Evolutionary conservation across 2,888 invertebrate genomes (phyloP).

Genomic region (Pandemis cinnamomeana): DNA sequence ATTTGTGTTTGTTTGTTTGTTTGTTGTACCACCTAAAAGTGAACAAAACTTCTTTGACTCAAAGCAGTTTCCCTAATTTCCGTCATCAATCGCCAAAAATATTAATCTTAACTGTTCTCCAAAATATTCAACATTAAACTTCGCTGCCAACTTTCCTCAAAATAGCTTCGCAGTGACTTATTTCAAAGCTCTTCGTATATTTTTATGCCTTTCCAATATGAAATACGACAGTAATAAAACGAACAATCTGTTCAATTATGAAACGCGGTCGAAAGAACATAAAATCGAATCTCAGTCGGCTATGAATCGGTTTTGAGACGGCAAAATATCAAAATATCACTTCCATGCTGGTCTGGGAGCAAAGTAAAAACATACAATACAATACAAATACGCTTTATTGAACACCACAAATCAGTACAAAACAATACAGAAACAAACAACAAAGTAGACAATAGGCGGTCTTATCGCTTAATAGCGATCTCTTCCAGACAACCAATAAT

Average conservation of each 20-base stretch:
- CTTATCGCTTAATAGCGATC: no score
- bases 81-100: background rate
- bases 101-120: background rate
- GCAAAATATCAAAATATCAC: background rate
- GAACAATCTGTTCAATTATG: constrained; percentile 26
- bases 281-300: background rate
- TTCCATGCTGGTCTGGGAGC: no score
- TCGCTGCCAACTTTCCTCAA: constrained; percentile 5
- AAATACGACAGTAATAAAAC: constrained; percentile 24
- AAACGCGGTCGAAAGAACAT: constrained; percentile 16
- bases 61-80: background rate
- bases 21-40: background rate
- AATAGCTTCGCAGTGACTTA: constrained; percentile 7
- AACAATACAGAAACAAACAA: no score
- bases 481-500: no score
- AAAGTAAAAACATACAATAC: no score
- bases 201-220: constrained; percentile 28
- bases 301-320: background rate
- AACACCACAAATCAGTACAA: no score
- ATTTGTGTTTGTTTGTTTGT: no score
- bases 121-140: background rate
- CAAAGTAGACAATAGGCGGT: no score
- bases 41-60: background rate
- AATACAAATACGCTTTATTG: no score
- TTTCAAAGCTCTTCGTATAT: constrained; percentile 15